Base-by-base conservation (phyloP, 2,113 vertebrate genomes). In the Ifrita kowaldi region DNA sequence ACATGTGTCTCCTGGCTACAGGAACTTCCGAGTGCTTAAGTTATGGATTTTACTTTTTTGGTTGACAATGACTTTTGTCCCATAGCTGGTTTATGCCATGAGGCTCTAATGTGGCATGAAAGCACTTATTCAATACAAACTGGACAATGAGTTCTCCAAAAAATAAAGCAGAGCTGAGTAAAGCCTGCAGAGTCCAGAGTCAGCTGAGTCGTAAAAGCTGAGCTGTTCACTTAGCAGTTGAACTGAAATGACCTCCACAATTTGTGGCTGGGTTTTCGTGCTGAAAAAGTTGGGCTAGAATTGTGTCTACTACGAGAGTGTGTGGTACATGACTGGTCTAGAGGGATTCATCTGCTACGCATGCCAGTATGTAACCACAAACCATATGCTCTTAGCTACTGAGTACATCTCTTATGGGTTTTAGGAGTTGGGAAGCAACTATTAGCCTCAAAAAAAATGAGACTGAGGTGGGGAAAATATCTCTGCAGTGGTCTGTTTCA, bases 321-420 rank as follows among this genome's bases (percentile, higher is more conserved):
- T 79, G 70, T 86, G 53, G 63, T 94, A 86, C 17, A 6, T 84
- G 80, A 24, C 80, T 90, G 53, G 19, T 80, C 74, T 93, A 35
- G 41, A 53, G 75, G 75, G 76, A 80, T 83, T 92, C 41, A 44
- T 95, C 86, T 86, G 63, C 63, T 86, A 80, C 0, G 0, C 52
- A 57, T 92, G 49, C 84, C 67, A 83, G 49, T 77, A 21, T 57
- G 68, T 57, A 90, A 57, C 93, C 79, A 86, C 95, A 90, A 95
- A 90, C 86, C 53, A 60, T 88, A 76, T 10, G 10, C 49, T 90
- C 20, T 86, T 79, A 73, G 91, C 71, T 88, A 46, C 62, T 90
- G 71, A 69, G 33, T 83, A 47, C 44, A 21, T 85, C 52, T 79
- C 44, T 70, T 83, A 33, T 0, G 75, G 65, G 42, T 75, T 85